A percentile compares a stretch with the other conserved stretches of the same genome.
phyloP scores from a whole-genome alignment of 2,113 vertebrate genomes.

The Odocoileus virginianus region DNA sequence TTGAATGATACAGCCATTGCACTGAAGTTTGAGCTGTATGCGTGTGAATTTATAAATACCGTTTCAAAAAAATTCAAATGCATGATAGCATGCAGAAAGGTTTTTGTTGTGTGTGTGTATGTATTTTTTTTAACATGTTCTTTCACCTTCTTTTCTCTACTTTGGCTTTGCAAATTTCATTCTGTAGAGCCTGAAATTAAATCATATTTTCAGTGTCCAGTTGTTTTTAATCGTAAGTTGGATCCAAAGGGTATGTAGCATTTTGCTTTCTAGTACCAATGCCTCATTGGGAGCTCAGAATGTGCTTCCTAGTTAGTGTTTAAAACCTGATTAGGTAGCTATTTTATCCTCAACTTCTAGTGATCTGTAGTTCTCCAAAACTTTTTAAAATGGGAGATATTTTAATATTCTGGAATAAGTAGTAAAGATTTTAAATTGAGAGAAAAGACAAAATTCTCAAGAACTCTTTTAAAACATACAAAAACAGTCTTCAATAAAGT shows the following conservation, averaged over 20 bases:
- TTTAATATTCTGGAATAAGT: constrained; percentile 30
- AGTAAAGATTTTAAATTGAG: constrained; percentile 19
- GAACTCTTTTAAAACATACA: background rate
- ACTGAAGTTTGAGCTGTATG: constrained; percentile 81
- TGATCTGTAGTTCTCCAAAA: background rate
- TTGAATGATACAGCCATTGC: constrained; percentile 81
- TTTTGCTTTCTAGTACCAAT: constrained; percentile 71
- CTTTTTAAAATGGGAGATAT: constrained; percentile 38
- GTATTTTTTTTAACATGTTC: constrained; percentile 56
- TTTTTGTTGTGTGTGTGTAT: constrained; percentile 58
- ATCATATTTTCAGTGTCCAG: constrained; percentile 42
- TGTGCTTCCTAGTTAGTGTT: constrained; percentile 56
- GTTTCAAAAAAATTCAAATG: constrained; percentile 71
- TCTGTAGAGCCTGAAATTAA: constrained; percentile 59
- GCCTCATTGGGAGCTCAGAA: constrained; percentile 56
- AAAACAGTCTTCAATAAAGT: background rate
- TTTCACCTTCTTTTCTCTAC: constrained; percentile 35
- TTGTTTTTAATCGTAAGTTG: constrained; percentile 35
- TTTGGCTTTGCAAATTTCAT: constrained; percentile 77
- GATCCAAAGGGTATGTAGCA: constrained; percentile 65
- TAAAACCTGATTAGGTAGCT: background rate
- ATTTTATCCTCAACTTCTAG: constrained; percentile 31
- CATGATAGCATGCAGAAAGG: constrained; percentile 77
- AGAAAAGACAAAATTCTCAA: constrained; percentile 20
- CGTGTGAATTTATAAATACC: constrained; percentile 74